phyloP scores from a whole-genome alignment of 2,797 vertebrate species.

The Enteromius treurensis region DNA sequence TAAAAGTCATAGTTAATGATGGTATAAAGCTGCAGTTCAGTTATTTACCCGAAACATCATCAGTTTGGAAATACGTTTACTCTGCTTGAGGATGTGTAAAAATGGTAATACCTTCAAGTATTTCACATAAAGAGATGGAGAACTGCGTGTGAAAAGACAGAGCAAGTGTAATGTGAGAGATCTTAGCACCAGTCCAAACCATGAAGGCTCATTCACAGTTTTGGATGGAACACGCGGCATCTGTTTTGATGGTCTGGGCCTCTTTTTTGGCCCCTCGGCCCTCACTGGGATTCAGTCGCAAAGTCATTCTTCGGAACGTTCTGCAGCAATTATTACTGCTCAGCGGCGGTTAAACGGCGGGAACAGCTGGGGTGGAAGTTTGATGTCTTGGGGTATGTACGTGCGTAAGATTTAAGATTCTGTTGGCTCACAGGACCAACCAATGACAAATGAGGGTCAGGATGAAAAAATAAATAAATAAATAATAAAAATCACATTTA shows the following conservation, averaged over 20 bases:
- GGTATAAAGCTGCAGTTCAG: not conserved
- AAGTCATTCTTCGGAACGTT: conserved; percentile 34
- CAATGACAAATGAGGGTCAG: conserved; percentile 30
- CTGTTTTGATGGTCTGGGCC: conserved; percentile 39
- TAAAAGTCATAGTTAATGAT: not conserved
- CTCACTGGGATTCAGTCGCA: conserved; percentile 42
- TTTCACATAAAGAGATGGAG: not conserved
- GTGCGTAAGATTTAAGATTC: conserved; percentile 39
- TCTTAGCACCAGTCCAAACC: conserved; percentile 6
- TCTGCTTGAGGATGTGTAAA: not conserved
- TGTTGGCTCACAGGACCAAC: conserved; percentile 1
- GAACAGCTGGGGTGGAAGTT: conserved; percentile 58
- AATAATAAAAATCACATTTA: not conserved
- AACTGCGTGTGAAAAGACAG: conserved; percentile 9
- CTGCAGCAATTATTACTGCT: conserved; percentile 52
- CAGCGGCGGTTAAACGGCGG: conserved; percentile 42
- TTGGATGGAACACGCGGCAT: conserved; percentile 37
- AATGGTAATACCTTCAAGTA: not conserved
- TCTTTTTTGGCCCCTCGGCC: conserved; percentile 46
- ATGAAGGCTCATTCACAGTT: conserved; percentile 47
- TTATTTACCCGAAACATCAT: not conserved
- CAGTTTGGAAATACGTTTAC: not conserved
- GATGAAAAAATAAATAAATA: not conserved
- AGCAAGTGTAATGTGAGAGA: conserved; percentile 35
- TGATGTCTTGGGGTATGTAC: conserved; percentile 26